Conservation (phyloP, 1,140 invertebrate genomes). For the Physella acuta region DNA sequence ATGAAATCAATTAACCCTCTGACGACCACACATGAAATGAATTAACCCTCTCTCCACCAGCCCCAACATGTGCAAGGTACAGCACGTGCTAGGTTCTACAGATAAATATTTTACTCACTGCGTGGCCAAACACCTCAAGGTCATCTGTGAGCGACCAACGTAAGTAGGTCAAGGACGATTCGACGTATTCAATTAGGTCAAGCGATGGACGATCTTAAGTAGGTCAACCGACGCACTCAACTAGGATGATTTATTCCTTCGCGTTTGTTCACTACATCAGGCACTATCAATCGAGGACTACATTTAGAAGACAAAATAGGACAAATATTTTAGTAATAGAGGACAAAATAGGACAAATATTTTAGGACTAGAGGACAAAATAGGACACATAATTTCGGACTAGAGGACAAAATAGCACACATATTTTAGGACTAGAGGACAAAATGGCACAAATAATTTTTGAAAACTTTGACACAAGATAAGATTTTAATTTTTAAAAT, state of each 20-base stretch:
- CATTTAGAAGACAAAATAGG: no score
- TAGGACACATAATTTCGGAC: neutral
- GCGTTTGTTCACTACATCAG: no score
- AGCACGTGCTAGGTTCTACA: conserved; percentile 35
- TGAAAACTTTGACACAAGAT: no score
- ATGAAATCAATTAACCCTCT: no score
- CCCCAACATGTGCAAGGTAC: conserved; percentile 43
- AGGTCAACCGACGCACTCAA: no score
- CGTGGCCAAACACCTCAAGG: conserved; percentile 34
- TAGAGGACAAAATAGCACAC: neutral
- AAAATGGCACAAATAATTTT: no score
- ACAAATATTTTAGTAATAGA: no score
- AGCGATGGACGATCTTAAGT: neutral
- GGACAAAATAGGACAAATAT: neutral
- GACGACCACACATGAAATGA: no score
- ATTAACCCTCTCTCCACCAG: conserved; percentile 15
- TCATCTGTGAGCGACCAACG: conserved; percentile 41
- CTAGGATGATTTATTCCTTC: no score
- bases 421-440: neutral
- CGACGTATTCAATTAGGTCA: neutral
- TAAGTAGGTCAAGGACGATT: conserved; percentile 26
- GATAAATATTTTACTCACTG: conserved; percentile 42
- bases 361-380: neutral
- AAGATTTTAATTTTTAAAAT: no score
- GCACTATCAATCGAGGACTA: no score